Base-by-base conservation (phyloP, 1,140 invertebrate species). In the Leptonema lineaticorne region DNA sequence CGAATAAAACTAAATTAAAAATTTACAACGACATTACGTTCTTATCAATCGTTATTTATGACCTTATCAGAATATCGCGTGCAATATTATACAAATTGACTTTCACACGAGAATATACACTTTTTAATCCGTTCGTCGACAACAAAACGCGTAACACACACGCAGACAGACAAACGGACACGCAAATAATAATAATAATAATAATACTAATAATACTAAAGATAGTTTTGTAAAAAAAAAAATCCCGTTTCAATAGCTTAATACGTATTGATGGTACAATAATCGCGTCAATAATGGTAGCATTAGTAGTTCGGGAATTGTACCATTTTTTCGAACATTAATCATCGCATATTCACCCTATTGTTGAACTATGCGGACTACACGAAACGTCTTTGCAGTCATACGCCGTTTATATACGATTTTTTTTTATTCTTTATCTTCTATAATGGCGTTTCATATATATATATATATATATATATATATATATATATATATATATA, bases 61-160 rank as follows among this genome's bases (percentile, higher is more conserved):
- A n/a, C n/a, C n/a, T n/a, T n/a, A n/a, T n/a, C n/a, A n/a, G n/a
- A n/a, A n/a, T n/a, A n/a, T n/a, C n/a, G n/a, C n/a, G n/a, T n/a
- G n/a, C n/a, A n/a, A n/a, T n/a, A n/a, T n/a, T n/a, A 70, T 70
- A 67, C 64, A 67, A 67, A 67, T 70, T 70, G 69, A 70, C 59
- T 70, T 70, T 70, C 69, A 67, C 69, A 70, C 59, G 64, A 67
- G 53, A 70, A 70, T 62, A 56, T 53, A 65, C 65, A 65, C 20
- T 37, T 56, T 58, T 58, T 45, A 27, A 41, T 22, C 37, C 58
- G 28, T 45, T 58, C 26, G 20, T 27, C 33, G 33, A n/a, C n/a
- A n/a, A n/a, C n/a, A n/a, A n/a, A n/a, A n/a, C n/a, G n/a, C n/a
- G 16, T 48, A 4, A 18, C 22, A 14, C 28, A 28, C 46, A 14